Conservation (phyloP, 1,140 invertebrate species). For the Drosophila parabipectinata region DNA sequence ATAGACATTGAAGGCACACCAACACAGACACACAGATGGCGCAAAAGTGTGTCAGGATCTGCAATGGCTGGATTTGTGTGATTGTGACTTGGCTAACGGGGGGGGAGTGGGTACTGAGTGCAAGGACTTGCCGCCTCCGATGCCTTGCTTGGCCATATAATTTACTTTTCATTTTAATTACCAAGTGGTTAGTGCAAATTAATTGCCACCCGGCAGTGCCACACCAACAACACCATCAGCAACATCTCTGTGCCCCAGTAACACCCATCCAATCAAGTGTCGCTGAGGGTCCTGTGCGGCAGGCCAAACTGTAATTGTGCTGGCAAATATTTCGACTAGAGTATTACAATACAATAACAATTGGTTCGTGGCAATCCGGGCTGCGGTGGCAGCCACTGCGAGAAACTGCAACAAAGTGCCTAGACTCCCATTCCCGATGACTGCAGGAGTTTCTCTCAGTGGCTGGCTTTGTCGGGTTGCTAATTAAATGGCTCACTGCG, state of each 20-base stretch:
- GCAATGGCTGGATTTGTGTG: conserved; percentile 35
- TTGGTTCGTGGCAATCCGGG: conserved; percentile 7
- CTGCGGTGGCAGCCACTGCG: conserved; percentile 5
- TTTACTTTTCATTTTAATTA: conserved; percentile 82
- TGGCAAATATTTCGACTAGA: conserved; percentile 39
- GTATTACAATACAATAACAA: conserved; percentile 49
- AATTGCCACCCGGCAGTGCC: conserved; percentile 50
- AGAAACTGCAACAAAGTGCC: background rate
- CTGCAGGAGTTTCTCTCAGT: background rate
- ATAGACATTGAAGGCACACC: too few species aligned
- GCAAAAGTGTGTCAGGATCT: conserved; percentile 33
- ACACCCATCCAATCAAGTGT: conserved; percentile 31
- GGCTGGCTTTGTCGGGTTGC: background rate
- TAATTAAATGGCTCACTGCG: conserved; percentile 20
- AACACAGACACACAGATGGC: conserved; percentile 3
- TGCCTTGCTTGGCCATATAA: conserved; percentile 46
- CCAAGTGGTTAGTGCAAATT: conserved; percentile 75
- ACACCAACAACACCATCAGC: background rate
- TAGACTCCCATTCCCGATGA: too few species aligned
- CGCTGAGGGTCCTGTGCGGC: conserved; percentile 33
- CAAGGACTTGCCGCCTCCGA: conserved; percentile 10
- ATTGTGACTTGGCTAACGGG: background rate
- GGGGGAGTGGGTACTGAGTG: background rate
- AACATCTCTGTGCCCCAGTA: background rate
- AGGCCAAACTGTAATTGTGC: conserved; percentile 27